phyloP scores from a whole-genome alignment of 1,140 invertebrate species.

The Drosophila ironensis region DNA sequence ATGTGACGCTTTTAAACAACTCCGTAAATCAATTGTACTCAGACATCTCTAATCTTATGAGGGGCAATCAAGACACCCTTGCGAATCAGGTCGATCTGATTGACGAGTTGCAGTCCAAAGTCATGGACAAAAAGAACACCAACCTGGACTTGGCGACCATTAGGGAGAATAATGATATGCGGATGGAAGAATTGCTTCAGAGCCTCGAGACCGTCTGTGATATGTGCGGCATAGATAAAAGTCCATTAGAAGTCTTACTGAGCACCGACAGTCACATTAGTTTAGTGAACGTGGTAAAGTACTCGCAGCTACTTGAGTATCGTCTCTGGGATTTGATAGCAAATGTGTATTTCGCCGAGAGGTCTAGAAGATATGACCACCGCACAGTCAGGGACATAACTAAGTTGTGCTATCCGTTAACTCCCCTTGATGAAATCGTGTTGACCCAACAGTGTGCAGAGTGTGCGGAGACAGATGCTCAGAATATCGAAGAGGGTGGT shows the following conservation, averaged over 20 bases:
- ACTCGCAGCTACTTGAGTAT: conserved; percentile 43
- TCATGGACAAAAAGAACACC: conserved; percentile 24
- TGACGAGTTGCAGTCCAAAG: conserved; percentile 22
- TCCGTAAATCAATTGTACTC: conserved; percentile 51
- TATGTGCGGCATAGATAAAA: conserved; percentile 33
- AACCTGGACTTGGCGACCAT: conserved; percentile 33
- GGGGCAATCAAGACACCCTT: conserved; percentile 34
- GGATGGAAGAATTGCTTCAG: conserved; percentile 44
- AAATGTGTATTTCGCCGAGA: conserved; percentile 48
- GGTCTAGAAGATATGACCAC: conserved; percentile 36
- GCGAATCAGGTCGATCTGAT: conserved; percentile 41
- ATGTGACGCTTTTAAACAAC: conserved; percentile 56
- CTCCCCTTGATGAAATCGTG: conserved; percentile 54
- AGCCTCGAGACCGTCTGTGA: conserved; percentile 48
- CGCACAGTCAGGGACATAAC: conserved; percentile 53
- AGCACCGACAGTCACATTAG: conserved; percentile 49
- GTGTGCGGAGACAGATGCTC: no score
- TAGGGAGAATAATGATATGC: conserved; percentile 26
- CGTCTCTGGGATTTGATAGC: conserved; percentile 46
- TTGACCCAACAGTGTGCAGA: conserved; percentile 65
- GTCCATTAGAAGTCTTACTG: conserved; percentile 21
- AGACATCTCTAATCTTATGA: conserved; percentile 43
- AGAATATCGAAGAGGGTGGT: conserved; percentile 56
- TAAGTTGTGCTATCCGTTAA: conserved; percentile 47
- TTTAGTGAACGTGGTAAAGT: conserved; percentile 51